Base-by-base conservation (phyloP, 1,140 invertebrate species). In the Notospermus geniculatus region DNA sequence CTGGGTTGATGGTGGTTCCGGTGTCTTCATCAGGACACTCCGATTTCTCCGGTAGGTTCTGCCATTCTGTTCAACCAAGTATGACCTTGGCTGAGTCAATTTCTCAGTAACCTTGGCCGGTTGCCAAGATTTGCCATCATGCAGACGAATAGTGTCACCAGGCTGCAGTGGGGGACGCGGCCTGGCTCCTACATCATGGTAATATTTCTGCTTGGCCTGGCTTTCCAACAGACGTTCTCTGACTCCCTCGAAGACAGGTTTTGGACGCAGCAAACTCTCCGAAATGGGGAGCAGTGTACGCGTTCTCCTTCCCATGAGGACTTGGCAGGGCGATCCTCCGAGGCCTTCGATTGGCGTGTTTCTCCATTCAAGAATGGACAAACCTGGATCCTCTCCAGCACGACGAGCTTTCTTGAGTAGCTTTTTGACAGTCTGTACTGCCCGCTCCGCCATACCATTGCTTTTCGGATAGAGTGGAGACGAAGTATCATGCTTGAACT, bases 401-500 rank as follows among this genome's bases (percentile, higher is more conserved):
- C 59, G 1, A 23, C 57, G 41, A 22, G 52, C 54, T 57, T 69
- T 66, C 17, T 54, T 64, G 46, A 73, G 59, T 29, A 71, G 56
- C 17, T 58, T 43, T 57, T 71, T 71, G 1, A 67, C 54, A 29
- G 62, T 67, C 41, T 67, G 45, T 0, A 71, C 68, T 13, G 29
- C 65, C 22, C 63, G 15, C 52, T 71, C 67, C 2, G 64, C 69
- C 46, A 65, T 27, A 13, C 67, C 65, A 45, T 71, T 72, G 5
- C 52, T 54, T 41, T 61, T 46, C 2, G 64, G 60, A 60, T 64
- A 69, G 15, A 69, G 55, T 0, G 80, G 81, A 45, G 72, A 79
- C n/a, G 68, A 73, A 0, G 74, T 79, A 7, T 63, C 54, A 64
- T 82, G 76, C 7, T 63, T 46, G 57, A 84, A 77, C 11, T 72